These are phyloP conservation scores for Chrysodeixis includens DNA, from an alignment of 2,888 invertebrate genomes.

Conservation along the genomic window DNA sequence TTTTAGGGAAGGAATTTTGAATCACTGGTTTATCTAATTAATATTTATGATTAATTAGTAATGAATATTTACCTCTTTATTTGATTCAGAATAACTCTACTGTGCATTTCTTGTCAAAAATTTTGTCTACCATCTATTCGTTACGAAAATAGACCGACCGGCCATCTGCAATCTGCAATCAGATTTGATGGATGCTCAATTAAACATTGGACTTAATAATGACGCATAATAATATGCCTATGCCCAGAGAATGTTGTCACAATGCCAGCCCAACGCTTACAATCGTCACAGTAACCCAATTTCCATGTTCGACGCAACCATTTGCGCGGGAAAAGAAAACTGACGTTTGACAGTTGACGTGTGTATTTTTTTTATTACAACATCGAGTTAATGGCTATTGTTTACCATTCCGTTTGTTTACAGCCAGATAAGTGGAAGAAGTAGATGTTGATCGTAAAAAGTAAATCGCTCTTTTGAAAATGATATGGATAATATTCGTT, in stretches of 20 bases:
- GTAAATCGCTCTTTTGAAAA: too few relatives aligned
- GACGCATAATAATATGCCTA: conserved; percentile 31
- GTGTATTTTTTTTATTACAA: conserved; percentile 3
- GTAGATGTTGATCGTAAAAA: too few relatives aligned
- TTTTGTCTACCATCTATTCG: background rate
- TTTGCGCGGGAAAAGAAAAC: conserved; percentile 26
- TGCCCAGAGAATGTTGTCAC: conserved; percentile 34
- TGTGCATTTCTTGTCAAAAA: background rate
- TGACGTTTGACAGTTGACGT: background rate
- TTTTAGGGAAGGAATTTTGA: too few relatives aligned
- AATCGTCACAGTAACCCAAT: conserved; percentile 28
- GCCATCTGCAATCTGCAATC: background rate
- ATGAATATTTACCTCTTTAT: too few relatives aligned
- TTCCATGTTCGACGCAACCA: conserved; percentile 20
- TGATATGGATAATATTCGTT: too few relatives aligned
- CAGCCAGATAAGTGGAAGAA: background rate
- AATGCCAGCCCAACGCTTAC: conserved; percentile 28
- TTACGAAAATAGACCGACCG: background rate
- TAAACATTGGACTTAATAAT: conserved; percentile 35
- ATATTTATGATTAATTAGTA: too few relatives aligned
- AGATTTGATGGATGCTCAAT: conserved; percentile 11
- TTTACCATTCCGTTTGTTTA: conserved; percentile 22
- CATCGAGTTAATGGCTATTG: background rate
- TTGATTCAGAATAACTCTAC: too few relatives aligned
- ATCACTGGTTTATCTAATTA: too few relatives aligned